A percentile compares a stretch with the other conserved stretches of the same genome.
These are phyloP conservation scores for Lycophotia porphyrea DNA, from an alignment of 2,888 invertebrate genomes.

Conservation along the genomic window DNA sequence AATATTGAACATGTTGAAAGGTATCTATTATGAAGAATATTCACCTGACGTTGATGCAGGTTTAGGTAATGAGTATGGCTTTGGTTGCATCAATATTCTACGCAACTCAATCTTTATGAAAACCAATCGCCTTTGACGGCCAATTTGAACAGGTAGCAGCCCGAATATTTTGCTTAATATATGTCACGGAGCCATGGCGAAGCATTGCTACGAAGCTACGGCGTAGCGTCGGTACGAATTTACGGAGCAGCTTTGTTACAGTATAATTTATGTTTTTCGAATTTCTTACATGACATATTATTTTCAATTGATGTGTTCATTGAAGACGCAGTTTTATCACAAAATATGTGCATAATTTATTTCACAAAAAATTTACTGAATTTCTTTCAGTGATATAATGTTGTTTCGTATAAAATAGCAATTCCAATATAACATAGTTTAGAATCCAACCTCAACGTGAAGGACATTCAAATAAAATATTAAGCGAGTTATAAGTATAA, in stretches of 20 bases:
- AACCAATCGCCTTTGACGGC: not conserved
- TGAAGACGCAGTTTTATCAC: not conserved
- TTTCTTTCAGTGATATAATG: not conserved
- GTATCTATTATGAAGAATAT: not conserved
- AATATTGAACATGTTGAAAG: conserved; percentile 25
- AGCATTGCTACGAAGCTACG: conserved; percentile 2
- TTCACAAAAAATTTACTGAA: not conserved
- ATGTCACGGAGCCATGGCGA: not conserved
- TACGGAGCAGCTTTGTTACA: not conserved
- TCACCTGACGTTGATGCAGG: not conserved
- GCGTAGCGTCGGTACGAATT: not conserved
- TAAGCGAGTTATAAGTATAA: conserved; percentile 2
- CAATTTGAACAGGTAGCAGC: not conserved
- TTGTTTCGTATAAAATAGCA: not conserved
- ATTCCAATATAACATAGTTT: not conserved
- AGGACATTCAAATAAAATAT: conserved; percentile 9
- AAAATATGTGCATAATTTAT: not conserved
- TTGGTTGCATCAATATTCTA: not conserved
- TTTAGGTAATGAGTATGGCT: not conserved
- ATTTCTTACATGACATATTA: not conserved
- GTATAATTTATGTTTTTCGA: not conserved
- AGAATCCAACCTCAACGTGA: not conserved
- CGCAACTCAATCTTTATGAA: not conserved
- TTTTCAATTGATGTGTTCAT: not conserved
- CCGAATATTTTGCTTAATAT: not conserved